phyloP scores from a whole-genome alignment of 2,797 vertebrate species.

The Thalassophryne amazonica region DNA sequence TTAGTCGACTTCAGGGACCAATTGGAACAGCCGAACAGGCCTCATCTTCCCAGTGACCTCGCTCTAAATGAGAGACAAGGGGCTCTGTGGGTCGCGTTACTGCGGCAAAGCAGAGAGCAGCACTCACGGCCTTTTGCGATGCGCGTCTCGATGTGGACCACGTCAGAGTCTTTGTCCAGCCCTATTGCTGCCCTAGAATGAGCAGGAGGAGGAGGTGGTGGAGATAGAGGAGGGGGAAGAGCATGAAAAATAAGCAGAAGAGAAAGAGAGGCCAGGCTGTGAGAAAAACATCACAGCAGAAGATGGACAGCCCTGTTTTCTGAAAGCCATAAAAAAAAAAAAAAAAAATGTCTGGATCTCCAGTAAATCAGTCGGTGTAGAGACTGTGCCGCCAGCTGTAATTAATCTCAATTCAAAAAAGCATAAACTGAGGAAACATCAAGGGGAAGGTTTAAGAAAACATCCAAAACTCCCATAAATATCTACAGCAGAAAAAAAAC shows the following conservation, averaged over 20 bases:
- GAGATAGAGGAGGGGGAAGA: constrained; percentile 19
- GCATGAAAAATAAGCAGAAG: constrained; percentile 27
- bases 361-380: constrained; percentile 27
- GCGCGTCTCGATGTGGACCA: constrained; percentile 93
- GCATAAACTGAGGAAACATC: constrained; percentile 33
- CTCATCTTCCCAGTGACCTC: constrained; percentile 70
- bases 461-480: constrained; percentile 34
- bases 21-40: constrained; percentile 56
- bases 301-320: constrained; percentile 33
- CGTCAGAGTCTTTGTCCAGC: constrained; percentile 92
- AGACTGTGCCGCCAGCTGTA: constrained; percentile 18
- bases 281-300: constrained; percentile 6
- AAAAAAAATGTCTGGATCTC: constrained; percentile 35
- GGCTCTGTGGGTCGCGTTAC: constrained; percentile 57
- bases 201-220: constrained; percentile 25
- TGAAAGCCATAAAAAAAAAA: constrained; percentile 24
- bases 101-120: constrained; percentile 31
- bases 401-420: constrained; percentile 57
- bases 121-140: constrained; percentile 90
- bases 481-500: no score
- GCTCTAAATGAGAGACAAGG: constrained; percentile 67
- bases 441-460: constrained; percentile 16
- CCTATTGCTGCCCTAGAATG: constrained; percentile 87
- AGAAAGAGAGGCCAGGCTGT: constrained; percentile 12
- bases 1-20: constrained; percentile 65